Percentiles rank a stretch among this genome's conserved stretches.
phyloP scores from a whole-genome alignment of 2,888 invertebrate species.

The Pherbina coryleti region DNA sequence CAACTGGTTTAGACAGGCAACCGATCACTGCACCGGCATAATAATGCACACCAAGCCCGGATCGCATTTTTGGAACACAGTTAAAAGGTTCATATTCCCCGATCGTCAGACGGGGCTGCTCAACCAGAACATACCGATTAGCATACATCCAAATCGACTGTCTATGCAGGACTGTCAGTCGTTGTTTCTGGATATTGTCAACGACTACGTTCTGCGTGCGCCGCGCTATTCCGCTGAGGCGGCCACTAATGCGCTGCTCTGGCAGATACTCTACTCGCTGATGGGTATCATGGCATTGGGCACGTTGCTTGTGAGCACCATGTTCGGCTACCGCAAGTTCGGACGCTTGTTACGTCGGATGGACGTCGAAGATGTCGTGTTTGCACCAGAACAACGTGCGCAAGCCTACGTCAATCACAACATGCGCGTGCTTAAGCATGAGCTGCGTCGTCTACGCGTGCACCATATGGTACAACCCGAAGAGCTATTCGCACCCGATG shows the following conservation, averaged over 20 bases:
- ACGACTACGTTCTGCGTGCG: conserved; percentile 51
- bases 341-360: not conserved
- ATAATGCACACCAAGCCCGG: conserved; percentile 38
- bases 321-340: conserved; percentile 41
- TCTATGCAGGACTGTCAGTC: conserved; percentile 49
- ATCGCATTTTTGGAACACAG: conserved; percentile 47
- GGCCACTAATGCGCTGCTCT: conserved; percentile 48
- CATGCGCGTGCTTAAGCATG: conserved; percentile 44
- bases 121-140: conserved; percentile 49
- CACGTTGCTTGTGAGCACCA: conserved; percentile 36
- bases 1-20: conserved; percentile 53
- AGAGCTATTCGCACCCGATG: conserved; percentile 43
- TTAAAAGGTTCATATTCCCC: conserved; percentile 53
- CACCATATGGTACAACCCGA: conserved; percentile 43
- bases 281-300: conserved; percentile 44
- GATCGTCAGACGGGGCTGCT: conserved; percentile 46
- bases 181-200: conserved; percentile 49
- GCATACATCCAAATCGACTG: conserved; percentile 50
- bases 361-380: not conserved
- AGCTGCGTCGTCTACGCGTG: conserved; percentile 42
- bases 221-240: conserved; percentile 50
- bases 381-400: conserved; percentile 41
- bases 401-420: conserved; percentile 43
- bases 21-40: conserved; percentile 49
- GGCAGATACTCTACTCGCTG: conserved; percentile 48